Percentiles rank a stretch among this genome's conserved stretches.
phyloP scores from a whole-genome alignment of 2,113 vertebrate species.

The Cepphus grylle region DNA sequence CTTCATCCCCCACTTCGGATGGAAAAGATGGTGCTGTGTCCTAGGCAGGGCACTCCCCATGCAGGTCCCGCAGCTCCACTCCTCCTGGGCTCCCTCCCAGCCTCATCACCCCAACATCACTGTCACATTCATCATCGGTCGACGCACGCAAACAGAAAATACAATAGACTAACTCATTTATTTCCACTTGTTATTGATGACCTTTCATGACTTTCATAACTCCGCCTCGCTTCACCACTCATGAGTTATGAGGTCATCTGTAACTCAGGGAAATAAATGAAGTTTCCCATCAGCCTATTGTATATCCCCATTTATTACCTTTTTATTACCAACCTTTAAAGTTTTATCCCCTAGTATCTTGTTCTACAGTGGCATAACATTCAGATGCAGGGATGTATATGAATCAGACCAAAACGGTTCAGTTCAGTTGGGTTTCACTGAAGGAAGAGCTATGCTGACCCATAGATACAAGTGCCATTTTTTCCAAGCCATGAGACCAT shows the following conservation, averaged over 20 bases:
- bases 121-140: background rate
- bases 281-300: conserved; percentile 42
- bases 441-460: background rate
- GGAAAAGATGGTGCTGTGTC: background rate
- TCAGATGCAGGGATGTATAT: background rate
- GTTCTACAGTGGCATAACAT: conserved; percentile 13
- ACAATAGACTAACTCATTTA: conserved; percentile 12
- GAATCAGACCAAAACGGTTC: background rate
- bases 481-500: background rate
- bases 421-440: background rate
- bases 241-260: conserved; percentile 28
- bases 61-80: background rate
- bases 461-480: background rate
- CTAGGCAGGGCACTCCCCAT: background rate
- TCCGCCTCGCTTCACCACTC: background rate
- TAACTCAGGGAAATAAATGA: conserved; percentile 54
- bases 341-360: conserved; percentile 47
- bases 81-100: background rate
- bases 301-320: conserved; percentile 53
- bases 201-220: conserved; percentile 45
- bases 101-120: background rate
- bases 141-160: background rate
- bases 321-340: conserved; percentile 59
- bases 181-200: conserved; percentile 47
- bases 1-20: background rate